Conservation (phyloP, 2,797 vertebrate genomes). For the Xenops minutus region DNA sequence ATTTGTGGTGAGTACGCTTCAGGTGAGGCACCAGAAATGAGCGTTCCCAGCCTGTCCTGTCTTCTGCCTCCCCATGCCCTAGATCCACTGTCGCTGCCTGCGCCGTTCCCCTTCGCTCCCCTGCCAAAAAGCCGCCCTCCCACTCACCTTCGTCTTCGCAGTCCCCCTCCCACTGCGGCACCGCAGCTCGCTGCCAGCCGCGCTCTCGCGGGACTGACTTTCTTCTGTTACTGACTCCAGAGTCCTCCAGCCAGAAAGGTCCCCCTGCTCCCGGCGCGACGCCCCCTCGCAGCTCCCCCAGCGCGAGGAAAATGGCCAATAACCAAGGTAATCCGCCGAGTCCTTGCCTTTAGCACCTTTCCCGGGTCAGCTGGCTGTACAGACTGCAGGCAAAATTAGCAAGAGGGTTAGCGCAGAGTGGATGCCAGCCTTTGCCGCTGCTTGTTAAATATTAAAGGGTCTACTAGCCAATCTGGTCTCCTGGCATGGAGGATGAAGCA, state of each 20-base stretch:
- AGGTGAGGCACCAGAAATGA: constrained; percentile 57
- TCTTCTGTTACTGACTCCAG: constrained; percentile 71
- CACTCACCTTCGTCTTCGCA: constrained; percentile 9
- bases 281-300: constrained; percentile 72
- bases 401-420: background rate
- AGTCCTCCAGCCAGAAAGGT: constrained; percentile 70
- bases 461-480: constrained; percentile 6
- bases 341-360: background rate
- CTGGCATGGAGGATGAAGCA: background rate
- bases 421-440: background rate
- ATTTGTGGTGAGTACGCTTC: background rate
- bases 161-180: constrained; percentile 36
- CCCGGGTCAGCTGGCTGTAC: background rate
- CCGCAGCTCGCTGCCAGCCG: background rate
- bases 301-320: constrained; percentile 70
- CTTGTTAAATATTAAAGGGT: background rate
- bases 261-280: constrained; percentile 51
- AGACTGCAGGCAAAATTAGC: background rate
- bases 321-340: constrained; percentile 63
- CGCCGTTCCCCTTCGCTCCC: background rate
- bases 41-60: constrained; percentile 20
- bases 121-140: constrained; percentile 32
- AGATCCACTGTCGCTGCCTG: background rate
- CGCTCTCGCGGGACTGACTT: constrained; percentile 49
- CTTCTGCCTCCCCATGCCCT: background rate